Percentiles rank a stretch among this genome's conserved stretches.
These are phyloP conservation scores for Eulemur macaco DNA, from an alignment of 2,113 vertebrate genomes.

Conservation along the genomic window DNA sequence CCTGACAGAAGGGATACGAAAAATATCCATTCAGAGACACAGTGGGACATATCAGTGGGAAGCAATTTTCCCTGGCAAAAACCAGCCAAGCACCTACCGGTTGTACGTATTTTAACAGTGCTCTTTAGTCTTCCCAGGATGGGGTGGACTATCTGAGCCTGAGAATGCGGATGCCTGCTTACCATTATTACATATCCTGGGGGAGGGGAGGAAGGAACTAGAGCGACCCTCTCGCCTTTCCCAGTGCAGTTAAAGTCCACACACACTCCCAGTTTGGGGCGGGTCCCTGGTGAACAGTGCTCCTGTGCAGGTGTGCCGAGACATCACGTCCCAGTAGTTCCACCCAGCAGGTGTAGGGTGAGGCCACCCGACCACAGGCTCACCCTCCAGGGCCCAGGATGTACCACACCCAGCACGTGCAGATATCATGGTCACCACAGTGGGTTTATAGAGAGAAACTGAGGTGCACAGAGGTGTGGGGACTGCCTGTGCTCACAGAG, in stretches of 20 bases:
- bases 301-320: neutral
- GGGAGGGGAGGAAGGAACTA: accelerated
- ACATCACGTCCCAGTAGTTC: neutral
- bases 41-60: neutral
- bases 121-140: neutral
- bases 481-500: neutral
- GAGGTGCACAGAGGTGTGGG: neutral
- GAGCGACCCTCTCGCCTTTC: accelerated
- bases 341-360: too few species aligned
- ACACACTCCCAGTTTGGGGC: too few species aligned
- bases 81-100: neutral
- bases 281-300: too few species aligned
- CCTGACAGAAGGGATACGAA: neutral
- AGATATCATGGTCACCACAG: neutral
- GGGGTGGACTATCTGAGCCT: neutral
- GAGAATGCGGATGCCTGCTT: neutral
- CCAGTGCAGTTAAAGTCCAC: neutral
- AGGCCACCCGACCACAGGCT: neutral
- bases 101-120: neutral
- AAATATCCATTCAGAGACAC: neutral
- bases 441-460: neutral
- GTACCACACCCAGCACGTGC: neutral
- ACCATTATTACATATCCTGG: too few species aligned
- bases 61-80: neutral
- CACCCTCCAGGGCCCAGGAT: neutral